Evolutionary conservation across 2,888 invertebrate species (phyloP), one percentile per base, ranked within the genome.

Genomic region (Embidobia sp.): DNA sequence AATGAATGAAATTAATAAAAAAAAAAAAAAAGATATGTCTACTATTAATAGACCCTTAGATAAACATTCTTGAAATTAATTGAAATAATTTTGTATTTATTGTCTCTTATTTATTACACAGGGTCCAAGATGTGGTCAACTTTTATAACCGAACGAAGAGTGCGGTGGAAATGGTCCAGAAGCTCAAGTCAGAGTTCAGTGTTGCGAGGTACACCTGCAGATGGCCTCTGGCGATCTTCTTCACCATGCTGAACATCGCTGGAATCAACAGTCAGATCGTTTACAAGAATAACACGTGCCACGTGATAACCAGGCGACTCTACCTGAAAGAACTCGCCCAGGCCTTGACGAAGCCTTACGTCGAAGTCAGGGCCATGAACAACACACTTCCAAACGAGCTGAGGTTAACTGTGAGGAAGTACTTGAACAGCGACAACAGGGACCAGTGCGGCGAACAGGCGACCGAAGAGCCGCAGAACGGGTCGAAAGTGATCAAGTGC

Each of bases 241-340:
- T 61, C n/a, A 19, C 22, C 0, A 31, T 70, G 35, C 18, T 70
- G 13, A 72, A 72, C 11, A 46, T 64, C 8, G 72, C 72, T 0
- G 72, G 63, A 0, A 72, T 72, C 8, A 72, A 72, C 16, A 55
- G 53, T 42, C 63, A 63, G 11, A 55, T 72, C 22, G 49, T 72
- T 6, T 63, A 64, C 35, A 63, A 64, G 11, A 46, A 13, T 3
- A 72, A 46, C 26, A 63, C 61, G 0, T 18, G 19, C 4, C 42
- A 59, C 0, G 13, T 61, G 3, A 13, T 61, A 1, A 33, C 59
- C 0, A 59, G 70, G 11, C 29, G 70, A n/a, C 4, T 37, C 4
- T 70, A 37, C 19, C 29, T 72, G 27, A 72, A 72, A 10, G 31
- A 72, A 26, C 61, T 72, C 0, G 44, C 61, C n/a, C 51, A 53